phyloP scores from a whole-genome alignment of 2,797 vertebrate species.

The Meda fulgida region DNA sequence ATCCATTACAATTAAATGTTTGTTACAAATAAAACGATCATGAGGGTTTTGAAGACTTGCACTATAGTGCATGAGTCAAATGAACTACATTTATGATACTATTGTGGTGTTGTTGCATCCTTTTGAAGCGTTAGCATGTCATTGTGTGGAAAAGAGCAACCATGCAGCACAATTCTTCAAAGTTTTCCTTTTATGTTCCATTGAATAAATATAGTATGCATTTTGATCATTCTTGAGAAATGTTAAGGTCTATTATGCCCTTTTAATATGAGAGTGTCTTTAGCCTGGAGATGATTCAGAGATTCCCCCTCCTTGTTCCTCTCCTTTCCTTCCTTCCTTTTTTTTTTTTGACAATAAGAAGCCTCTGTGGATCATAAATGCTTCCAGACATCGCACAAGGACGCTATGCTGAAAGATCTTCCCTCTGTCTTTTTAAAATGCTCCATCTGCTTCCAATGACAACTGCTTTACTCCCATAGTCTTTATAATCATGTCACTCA shows the following conservation, averaged over 20 bases:
- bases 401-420: slow-evolving; percentile 59
- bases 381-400: slow-evolving; percentile 75
- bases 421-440: slow-evolving; percentile 39
- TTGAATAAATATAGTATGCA: not conserved
- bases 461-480: slow-evolving; percentile 47
- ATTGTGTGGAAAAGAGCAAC: not conserved
- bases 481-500: slow-evolving; percentile 48
- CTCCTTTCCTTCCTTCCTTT: slow-evolving; percentile 42
- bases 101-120: not conserved
- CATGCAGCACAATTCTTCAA: not conserved
- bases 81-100: not conserved
- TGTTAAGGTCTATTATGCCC: slow-evolving; percentile 57
- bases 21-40: not conserved
- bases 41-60: not conserved
- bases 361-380: slow-evolving; percentile 71
- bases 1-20: not conserved
- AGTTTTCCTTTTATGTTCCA: not conserved
- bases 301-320: slow-evolving; percentile 54
- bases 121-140: not conserved
- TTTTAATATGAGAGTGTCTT: slow-evolving; percentile 50
- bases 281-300: slow-evolving; percentile 51
- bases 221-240: slow-evolving; percentile 36
- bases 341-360: slow-evolving; percentile 53
- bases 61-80: not conserved
- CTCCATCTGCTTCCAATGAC: slow-evolving; percentile 59